Evolutionary conservation across 2,888 invertebrate genomes (phyloP).

Genomic region (Eilema griseolum): DNA sequence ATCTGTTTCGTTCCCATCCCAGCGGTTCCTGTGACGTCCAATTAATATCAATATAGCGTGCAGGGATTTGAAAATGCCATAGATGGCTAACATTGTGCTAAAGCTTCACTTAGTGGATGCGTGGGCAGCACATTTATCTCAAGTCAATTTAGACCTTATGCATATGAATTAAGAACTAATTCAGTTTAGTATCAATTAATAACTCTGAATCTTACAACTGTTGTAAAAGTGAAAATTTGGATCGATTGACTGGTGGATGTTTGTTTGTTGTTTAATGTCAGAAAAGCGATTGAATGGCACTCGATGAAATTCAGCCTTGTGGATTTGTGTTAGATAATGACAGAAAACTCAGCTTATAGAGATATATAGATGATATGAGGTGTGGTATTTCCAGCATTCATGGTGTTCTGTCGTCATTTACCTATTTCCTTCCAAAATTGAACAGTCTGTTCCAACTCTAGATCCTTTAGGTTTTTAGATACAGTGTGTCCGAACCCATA

Average conservation of each 20-base stretch:
- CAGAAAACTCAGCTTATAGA: too few relatives aligned
- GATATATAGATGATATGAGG: too few relatives aligned
- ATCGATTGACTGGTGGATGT: not conserved
- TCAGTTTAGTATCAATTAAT: not conserved
- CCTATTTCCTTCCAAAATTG: too few relatives aligned
- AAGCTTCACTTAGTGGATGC: not conserved
- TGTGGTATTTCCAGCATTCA: too few relatives aligned
- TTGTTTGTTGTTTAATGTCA: not conserved
- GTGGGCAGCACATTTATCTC: not conserved
- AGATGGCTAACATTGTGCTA: slow-evolving; percentile 44
- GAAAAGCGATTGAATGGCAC: not conserved
- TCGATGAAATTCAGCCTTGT: not conserved
- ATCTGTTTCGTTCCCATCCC: slow-evolving; percentile 69
- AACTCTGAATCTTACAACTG: not conserved
- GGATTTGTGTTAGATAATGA: too few relatives aligned
- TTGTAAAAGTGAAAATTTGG: not conserved
- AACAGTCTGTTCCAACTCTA: too few relatives aligned
- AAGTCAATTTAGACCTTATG: not conserved
- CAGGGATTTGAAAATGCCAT: slow-evolving; percentile 63
- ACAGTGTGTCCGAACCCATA: too few relatives aligned
- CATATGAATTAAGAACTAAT: not conserved
- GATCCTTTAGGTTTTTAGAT: too few relatives aligned
- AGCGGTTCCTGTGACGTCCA: slow-evolving; percentile 67
- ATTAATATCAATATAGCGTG: slow-evolving; percentile 77
- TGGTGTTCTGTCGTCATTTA: too few relatives aligned